Conservation (phyloP, 1,140 invertebrate genomes). For the Venustaconcha ellipsiformis region DNA sequence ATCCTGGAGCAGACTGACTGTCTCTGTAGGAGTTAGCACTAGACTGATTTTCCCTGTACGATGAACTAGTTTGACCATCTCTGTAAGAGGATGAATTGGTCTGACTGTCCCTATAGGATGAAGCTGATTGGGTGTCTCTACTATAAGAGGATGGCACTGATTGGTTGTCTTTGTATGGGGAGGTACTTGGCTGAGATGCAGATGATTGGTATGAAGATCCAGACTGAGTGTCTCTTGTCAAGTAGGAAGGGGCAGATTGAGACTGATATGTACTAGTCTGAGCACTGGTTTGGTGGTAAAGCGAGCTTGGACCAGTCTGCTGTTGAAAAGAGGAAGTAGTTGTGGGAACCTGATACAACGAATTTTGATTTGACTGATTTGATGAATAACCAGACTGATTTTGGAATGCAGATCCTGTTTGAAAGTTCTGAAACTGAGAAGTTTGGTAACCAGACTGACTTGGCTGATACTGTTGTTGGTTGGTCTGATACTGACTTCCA, state of each 20-base stretch:
- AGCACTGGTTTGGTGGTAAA: conserved; percentile 21
- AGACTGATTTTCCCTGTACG: conserved; percentile 11
- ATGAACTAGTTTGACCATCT: background rate
- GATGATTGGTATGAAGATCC: conserved; percentile 26
- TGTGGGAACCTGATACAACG: conserved; percentile 32
- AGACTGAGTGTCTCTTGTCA: background rate
- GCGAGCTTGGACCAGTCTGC: conserved; percentile 19
- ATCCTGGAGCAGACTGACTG: conserved; percentile 20
- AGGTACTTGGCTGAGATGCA: conserved; percentile 20
- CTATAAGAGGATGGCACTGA: background rate
- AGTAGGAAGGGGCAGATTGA: no score
- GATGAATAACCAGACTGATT: conserved; percentile 43
- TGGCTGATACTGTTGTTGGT: conserved; percentile 38
- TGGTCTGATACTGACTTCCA: conserved; percentile 15
- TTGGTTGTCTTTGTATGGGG: conserved; percentile 24
- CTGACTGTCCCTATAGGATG: conserved; percentile 13
- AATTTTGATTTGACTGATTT: conserved; percentile 36
- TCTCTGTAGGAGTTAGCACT: conserved; percentile 32
- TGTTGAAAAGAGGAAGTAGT: conserved; percentile 22
- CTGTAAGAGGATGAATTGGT: conserved; percentile 9
- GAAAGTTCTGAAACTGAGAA: conserved; percentile 37
- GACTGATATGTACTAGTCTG: conserved; percentile 2
- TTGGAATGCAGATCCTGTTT: conserved; percentile 51
- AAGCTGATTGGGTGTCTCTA: conserved; percentile 17
- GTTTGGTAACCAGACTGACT: conserved; percentile 2